Base-by-base conservation (phyloP, 2,888 invertebrate genomes). In the Ectemnius lituratus region DNA sequence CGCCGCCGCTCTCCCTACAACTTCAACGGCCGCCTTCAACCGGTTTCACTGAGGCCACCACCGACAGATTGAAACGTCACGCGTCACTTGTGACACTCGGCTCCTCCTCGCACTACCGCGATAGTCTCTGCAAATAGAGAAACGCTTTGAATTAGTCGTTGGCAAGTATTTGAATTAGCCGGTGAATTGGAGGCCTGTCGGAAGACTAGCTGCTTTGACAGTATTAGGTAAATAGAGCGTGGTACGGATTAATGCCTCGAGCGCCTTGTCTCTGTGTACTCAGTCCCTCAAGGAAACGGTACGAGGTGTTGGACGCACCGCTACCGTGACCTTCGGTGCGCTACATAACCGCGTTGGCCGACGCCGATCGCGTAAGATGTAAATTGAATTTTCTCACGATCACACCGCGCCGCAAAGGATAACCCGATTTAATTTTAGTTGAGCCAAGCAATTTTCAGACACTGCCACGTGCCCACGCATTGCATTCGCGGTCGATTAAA, bases 381-480 rank as follows among this genome's bases (percentile, higher is more conserved):
- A 81, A 85, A 84, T 82, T 86, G 65, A 81, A 86, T 86, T 84
- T 84, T 64, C 76, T 69, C 66, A 56, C 70, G 56, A 70, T 67
- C 76, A 70, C 66, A 75, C 57, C 67, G 60, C 68, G 49, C 58
- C 69, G 18, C 57, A 28, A 11, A 45, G 70, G 76, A 73, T 82
- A 85, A 85, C 74, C 83, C 80, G 75, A 86, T 85, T 86, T 78
- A 79, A 82, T 78, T 76, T 80, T 76, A 63, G 70, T 37, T 67
- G 73, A 79, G 76, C 65, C 75, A 65, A 85, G 76, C 79, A 76
- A 81, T 86, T 84, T 84, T 62, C 71, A 71, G 70, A 81, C 70
- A 27, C 28, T 61, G 73, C 61, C 77, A 80, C 79, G 75, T 82
- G 82, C 70, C 78, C 65, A 61, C 16, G 47, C 60, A 27, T 72